phyloP scores from a whole-genome alignment of 2,797 vertebrate species.

The Halcyon leucocephala region DNA sequence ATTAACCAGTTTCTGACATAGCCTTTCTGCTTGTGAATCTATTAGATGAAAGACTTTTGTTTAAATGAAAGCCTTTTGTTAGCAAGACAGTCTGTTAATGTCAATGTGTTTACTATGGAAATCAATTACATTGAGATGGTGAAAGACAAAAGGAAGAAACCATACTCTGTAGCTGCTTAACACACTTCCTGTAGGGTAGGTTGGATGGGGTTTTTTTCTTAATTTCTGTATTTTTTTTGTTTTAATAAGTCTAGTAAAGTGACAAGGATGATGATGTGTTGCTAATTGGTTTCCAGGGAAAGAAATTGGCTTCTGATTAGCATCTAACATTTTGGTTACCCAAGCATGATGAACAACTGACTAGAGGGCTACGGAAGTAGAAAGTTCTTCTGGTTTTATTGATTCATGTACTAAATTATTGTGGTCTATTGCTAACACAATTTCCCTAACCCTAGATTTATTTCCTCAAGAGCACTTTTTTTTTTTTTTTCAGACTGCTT shows the following conservation, averaged over 20 bases:
- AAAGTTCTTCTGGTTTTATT: background rate
- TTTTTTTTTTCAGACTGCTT: background rate
- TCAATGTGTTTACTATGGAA: background rate
- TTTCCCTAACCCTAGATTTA: background rate
- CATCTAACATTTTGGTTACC: background rate
- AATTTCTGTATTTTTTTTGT: background rate
- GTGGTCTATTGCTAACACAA: background rate
- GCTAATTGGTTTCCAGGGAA: background rate
- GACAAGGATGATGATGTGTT: background rate
- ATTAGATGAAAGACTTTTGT: background rate
- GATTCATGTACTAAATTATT: background rate
- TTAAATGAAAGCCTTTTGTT: background rate
- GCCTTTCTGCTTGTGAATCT: background rate
- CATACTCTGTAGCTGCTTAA: background rate
- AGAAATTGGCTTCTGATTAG: background rate
- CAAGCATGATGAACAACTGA: background rate
- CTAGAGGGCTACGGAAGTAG: background rate
- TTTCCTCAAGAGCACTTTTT: background rate
- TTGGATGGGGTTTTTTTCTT: background rate
- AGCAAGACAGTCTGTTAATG: background rate
- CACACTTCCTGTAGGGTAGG: background rate
- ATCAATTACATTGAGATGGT: background rate
- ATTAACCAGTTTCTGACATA: background rate
- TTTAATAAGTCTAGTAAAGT: background rate
- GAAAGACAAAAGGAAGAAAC: background rate